Evolutionary conservation across 1,140 invertebrate genomes (phyloP), one percentile per base, ranked within the genome.

Genomic region (Ceratosolen fusciceps): DNA sequence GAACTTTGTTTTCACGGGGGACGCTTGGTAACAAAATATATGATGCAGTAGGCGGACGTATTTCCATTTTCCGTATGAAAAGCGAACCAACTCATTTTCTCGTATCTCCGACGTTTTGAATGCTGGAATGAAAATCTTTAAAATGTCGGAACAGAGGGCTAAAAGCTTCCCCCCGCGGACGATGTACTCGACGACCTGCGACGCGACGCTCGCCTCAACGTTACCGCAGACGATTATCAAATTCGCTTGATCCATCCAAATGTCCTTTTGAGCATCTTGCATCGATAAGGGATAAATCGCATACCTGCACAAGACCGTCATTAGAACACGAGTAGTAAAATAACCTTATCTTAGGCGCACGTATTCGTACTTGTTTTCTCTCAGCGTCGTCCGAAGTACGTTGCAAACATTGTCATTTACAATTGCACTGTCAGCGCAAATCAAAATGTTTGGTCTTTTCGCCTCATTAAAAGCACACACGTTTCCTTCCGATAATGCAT

Each of bases 1-100:
- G 86, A 96, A 96, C 81, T 95, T 93, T 82, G 95, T 94, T 86
- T 94, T 93, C 1, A 94, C 92, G 0, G 95, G 95, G 1, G 95
- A 96, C 0, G 95, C 94, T 84, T 96, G 95, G 86, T 97, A 97
- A 82, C 94, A 96, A 86, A 96, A 96, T 56, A 96, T 94, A 81
- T 96, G 95, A 88, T 96, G 95, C 89, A 97, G 93, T 91, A 97
- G 93, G 83, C 93, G 94, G 0, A 96, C 95, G 9, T 94, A 93
- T 82, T 94, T 94, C 95, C 95, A 96, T 82, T 94, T 93, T 70
- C 94, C 94, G 82, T 96, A 97, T 16, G 94, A 95, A 82, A 96
- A 96, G 58, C 94, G 93, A 14, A 96, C 95, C 21, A 96, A 90
- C 87, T 96, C 95, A 85, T 95, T 94, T 87, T 96, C 95, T 10